Base-by-base conservation (phyloP, 2,113 vertebrate genomes). In the Burhinus oedicnemus region DNA sequence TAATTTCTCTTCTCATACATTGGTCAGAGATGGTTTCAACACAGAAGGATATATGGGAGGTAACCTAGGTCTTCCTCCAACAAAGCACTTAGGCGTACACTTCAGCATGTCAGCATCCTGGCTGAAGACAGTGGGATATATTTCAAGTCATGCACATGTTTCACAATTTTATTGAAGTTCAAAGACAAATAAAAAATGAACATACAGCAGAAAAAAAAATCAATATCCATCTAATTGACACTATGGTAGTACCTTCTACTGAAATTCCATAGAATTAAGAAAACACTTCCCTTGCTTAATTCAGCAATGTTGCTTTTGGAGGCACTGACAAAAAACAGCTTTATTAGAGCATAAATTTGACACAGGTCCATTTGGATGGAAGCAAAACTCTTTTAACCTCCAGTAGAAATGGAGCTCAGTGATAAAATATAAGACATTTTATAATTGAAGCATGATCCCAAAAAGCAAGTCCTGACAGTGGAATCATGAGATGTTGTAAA, bases 31-130 rank as follows among this genome's bases (percentile, higher is more conserved):
- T 12, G 15, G 49, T 66, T 91, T 83, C 84, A 83, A 54, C 30
- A 84, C 23, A 87, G 40, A 60, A 82, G 47, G 83, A 89, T 61
- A 47, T 14, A 89, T 34, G 47, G 57, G 26, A 93, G 49, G 19
- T 38, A 95, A 71, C 42, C 19, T 38, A 91, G 62, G 49, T 89
- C 75, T 90, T 83, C 40, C 81, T 80, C 93, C 71, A 95, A 62
- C 36, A 94, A 91, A 83, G 82, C 92, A 94, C 84, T 95, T 94
- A 72, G 72, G 71, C 49, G 34, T 38, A 62, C 13, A 42, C 49
- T 86, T 85, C 1, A 10, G 54, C 34, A 51, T 12, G 29, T 72
- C 89, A 82, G 68, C 57, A 64, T 83, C 83, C 57, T 60, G 75
- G 66, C 34, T 77, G 89, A 93, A 69, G 58, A 54, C 32, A 85